Percentiles rank a stretch among this genome's conserved stretches.
Evolutionary conservation across 2,888 invertebrate genomes (phyloP).

Genomic region (Panopea generosa): DNA sequence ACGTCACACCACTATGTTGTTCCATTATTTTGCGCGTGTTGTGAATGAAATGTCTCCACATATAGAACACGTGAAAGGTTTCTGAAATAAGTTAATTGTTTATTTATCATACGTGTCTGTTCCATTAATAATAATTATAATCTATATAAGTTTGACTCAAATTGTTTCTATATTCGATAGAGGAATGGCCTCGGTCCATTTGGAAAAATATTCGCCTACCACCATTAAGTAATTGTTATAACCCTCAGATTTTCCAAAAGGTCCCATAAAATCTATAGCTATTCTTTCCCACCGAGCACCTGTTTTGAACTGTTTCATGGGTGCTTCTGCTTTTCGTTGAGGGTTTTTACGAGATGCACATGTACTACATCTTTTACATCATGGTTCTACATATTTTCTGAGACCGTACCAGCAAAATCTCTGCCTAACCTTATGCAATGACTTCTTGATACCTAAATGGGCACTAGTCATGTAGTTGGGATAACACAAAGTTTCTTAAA

Average conservation of each 20-base stretch:
- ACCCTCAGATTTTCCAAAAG: neutral
- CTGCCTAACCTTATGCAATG: slow-evolving; percentile 10
- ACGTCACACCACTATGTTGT: too few relatives aligned
- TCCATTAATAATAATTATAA: too few relatives aligned
- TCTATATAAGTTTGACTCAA: neutral
- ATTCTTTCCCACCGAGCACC: slow-evolving; percentile 31
- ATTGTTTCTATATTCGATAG: slow-evolving; percentile 1
- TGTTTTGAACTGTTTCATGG: neutral
- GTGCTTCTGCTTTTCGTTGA: too few relatives aligned
- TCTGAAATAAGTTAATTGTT: too few relatives aligned
- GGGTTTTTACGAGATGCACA: neutral
- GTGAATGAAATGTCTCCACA: too few relatives aligned
- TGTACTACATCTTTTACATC: neutral
- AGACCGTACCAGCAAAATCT: slow-evolving; percentile 29
- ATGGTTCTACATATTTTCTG: slow-evolving; percentile 18
- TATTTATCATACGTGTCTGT: too few relatives aligned
- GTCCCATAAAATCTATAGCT: slow-evolving; percentile 43
- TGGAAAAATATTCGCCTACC: slow-evolving; percentile 4
- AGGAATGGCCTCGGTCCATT: slow-evolving; percentile 11
- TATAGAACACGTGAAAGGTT: too few relatives aligned
- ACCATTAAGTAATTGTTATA: slow-evolving; percentile 6
- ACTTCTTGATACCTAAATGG: slow-evolving; percentile 25
- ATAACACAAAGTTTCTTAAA: neutral
- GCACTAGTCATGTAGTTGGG: slow-evolving; percentile 17
- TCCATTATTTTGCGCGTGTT: too few relatives aligned